Evolutionary conservation across 2,797 vertebrate genomes (phyloP).

Genomic region (Ambastaia sidthimunki): DNA sequence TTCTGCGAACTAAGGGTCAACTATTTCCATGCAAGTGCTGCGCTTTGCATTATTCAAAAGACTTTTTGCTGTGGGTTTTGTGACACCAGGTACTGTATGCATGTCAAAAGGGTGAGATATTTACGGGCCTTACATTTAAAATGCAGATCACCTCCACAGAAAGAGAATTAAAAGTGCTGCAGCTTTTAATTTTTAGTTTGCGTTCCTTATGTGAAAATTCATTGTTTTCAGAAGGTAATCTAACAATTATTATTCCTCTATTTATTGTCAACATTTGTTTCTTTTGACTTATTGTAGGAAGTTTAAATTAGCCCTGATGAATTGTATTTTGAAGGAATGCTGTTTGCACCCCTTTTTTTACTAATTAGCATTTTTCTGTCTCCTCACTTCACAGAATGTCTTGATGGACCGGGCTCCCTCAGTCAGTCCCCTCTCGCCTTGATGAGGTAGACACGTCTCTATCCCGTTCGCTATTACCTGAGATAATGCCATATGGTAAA

Average conservation of each 20-base stretch:
- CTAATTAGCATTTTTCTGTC: constrained; percentile 51
- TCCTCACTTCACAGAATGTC: constrained; percentile 77
- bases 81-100: constrained; percentile 22
- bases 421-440: constrained; percentile 87
- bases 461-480: constrained; percentile 95
- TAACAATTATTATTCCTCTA: not conserved
- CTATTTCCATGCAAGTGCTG: constrained; percentile 39
- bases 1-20: constrained; percentile 51
- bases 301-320: constrained; percentile 26
- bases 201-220: not conserved
- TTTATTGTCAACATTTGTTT: not conserved
- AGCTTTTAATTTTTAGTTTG: not conserved
- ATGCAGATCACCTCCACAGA: not conserved
- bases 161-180: not conserved
- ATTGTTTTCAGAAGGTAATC: not conserved
- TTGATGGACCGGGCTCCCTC: constrained; percentile 83
- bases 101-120: constrained; percentile 35
- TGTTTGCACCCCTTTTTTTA: constrained; percentile 56
- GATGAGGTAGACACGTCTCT: constrained; percentile 80
- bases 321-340: not conserved
- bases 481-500: constrained; percentile 99
- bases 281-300: not conserved
- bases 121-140: constrained; percentile 42
- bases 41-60: constrained; percentile 54
- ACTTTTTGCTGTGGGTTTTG: constrained; percentile 31